Evolutionary conservation across 2,797 vertebrate genomes (phyloP).

Genomic region (Hypotaenidia philippensis): DNA sequence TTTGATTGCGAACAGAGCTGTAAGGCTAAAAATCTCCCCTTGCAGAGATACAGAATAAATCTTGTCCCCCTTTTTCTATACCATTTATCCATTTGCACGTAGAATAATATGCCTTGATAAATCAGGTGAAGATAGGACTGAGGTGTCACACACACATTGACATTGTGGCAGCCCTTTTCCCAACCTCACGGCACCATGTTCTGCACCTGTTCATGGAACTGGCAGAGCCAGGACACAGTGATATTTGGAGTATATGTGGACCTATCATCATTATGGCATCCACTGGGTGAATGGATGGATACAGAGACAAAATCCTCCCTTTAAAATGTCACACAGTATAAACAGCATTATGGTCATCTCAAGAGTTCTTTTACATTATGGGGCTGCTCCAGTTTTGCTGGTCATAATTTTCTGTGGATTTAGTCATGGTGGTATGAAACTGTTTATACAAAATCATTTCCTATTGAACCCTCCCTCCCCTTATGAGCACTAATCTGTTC

Average conservation of each 20-base stretch:
- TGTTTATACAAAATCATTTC: not conserved
- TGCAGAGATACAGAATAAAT: not conserved
- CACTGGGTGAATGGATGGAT: not conserved
- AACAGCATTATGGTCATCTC: not conserved
- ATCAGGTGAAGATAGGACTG: not conserved
- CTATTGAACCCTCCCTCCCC: not conserved
- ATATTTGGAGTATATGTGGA: not conserved
- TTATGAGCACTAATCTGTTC: not conserved
- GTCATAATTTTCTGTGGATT: not conserved
- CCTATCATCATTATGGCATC: not conserved
- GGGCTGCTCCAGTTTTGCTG: not conserved
- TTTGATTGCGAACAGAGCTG: not conserved
- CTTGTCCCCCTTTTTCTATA: not conserved
- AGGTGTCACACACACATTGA: not conserved
- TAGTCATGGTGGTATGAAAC: not conserved
- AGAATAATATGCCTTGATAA: not conserved
- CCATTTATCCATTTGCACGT: not conserved
- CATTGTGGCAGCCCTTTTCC: not conserved
- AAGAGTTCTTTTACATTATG: not conserved
- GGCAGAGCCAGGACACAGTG: not conserved
- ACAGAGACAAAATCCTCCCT: not conserved
- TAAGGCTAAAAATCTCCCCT: not conserved
- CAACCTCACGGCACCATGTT: accelerated
- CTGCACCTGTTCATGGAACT: not conserved
- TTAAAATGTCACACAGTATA: not conserved